Conservation (phyloP, 1,140 invertebrate genomes). For the Papilio helenus region DNA sequence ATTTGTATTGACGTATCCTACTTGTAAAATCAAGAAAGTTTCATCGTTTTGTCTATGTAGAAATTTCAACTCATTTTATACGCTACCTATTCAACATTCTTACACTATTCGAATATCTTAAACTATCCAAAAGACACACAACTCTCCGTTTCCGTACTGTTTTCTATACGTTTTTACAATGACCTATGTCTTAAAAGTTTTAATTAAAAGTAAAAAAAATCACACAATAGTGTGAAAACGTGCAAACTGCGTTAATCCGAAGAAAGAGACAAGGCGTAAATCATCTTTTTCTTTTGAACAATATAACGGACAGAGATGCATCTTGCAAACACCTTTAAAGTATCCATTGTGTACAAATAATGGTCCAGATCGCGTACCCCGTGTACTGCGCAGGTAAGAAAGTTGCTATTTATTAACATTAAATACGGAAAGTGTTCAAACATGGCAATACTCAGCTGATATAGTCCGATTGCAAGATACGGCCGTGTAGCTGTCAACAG, state of each 20-base stretch:
- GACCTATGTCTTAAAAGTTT: not conserved
- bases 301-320: conserved; percentile 16
- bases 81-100: too few relatives aligned
- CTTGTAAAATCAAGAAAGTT: not conserved
- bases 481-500: not conserved
- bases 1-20: not conserved
- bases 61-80: not conserved
- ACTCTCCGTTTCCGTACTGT: too few relatives aligned
- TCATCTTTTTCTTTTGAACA: conserved; percentile 13
- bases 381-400: conserved; percentile 9
- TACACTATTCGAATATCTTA: too few relatives aligned
- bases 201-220: not conserved
- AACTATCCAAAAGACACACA: not conserved
- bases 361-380: not conserved
- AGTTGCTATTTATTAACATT: not conserved
- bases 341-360: conserved; percentile 34
- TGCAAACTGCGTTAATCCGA: conserved; percentile 13
- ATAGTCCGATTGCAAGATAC: conserved; percentile 1
- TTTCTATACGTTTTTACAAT: not conserved
- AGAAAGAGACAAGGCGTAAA: conserved; percentile 18
- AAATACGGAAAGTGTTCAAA: conserved; percentile 25
- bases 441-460: conserved; percentile 8
- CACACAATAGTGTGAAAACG: conserved; percentile 3
- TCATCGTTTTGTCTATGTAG: not conserved
- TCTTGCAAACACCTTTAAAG: conserved; percentile 35